Base-by-base conservation (phyloP, 1,140 invertebrate species). In the Hyles euphorbiae region DNA sequence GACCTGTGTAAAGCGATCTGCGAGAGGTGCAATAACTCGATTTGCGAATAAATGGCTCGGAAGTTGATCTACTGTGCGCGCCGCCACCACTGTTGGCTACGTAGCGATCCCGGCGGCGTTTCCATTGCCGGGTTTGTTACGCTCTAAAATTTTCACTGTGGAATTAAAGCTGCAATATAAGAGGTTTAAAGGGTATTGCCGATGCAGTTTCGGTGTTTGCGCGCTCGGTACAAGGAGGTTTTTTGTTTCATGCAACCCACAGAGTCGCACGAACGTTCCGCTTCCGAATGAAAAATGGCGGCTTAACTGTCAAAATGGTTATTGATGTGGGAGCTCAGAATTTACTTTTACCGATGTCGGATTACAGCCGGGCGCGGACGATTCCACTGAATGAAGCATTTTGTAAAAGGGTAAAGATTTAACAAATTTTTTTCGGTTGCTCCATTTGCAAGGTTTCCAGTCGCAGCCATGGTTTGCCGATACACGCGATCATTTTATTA, bases 11-110 rank as follows among this genome's bases (percentile, higher is more conserved):
- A 81, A 83, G 76, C 81, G 79, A 82, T 81, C 81, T 73, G 74
- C 71, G 78, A 68, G 78, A 80, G 81, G 81, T 83, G 82, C 84
- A 83, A 84, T 87, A 87, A 85, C 82, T 79, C 75, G 82, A 87
- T 87, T 85, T 82, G 74, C 69, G 81, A 84, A 83, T 83, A 86
- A 87, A 86, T 86, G 84, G 78, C 69, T 73, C 65, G 84, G 81
- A 87, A 87, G 79, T 82, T 86, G 80, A 84, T 85, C 82, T 82
- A 85, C 72, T 65, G 68, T 73, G 69, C 65, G 67, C 65, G 60
- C 60, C 62, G 58, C 61, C 63, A 70, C 70, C 59, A 56, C 64
- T 65, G 65, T 79, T 73, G 68, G 10, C 10, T 34, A 47, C 64
- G 60, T 62, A 68, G 69, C 53, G 62, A 77, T 74, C 70, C 56